Conservation (phyloP, 2,888 invertebrate genomes). For the Heliconius aoede region DNA sequence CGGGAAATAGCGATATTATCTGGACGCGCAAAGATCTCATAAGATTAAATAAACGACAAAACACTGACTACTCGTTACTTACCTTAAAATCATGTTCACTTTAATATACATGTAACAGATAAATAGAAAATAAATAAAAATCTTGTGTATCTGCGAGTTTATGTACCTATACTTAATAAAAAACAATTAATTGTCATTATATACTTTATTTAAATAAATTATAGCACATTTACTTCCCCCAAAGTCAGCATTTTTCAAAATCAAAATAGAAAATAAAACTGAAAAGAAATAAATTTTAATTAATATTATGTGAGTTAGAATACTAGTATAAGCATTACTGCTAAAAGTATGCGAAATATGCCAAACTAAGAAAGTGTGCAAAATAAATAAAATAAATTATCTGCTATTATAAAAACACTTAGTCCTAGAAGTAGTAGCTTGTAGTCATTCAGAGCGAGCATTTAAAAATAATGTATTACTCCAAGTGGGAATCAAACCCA, state of each 20-base stretch:
- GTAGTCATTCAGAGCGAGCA: background rate
- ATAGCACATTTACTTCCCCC: conserved; percentile 48
- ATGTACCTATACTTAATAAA: background rate
- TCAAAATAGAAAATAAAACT: conserved; percentile 77
- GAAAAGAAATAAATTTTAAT: conserved; percentile 57
- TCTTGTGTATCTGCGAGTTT: no score
- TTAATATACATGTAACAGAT: no score
- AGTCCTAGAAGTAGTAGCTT: no score
- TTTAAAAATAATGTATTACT: background rate
- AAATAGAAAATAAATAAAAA: no score
- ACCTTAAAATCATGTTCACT: background rate
- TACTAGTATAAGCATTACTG: no score
- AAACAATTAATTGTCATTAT: background rate
- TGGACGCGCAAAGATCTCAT: conserved; percentile 38
- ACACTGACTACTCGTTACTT: conserved; percentile 9
- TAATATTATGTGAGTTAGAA: background rate
- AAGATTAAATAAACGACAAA: conserved; percentile 44
- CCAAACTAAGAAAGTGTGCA: no score
- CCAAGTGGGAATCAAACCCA: background rate
- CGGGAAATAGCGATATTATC: conserved; percentile 45
- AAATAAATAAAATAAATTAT: no score
- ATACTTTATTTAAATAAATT: conserved; percentile 23
- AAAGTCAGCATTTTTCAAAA: conserved; percentile 54
- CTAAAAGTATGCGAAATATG: no score
- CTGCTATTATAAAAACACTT: no score